Percentiles rank a stretch among this genome's conserved stretches.
Evolutionary conservation across 2,113 vertebrate species (phyloP).

Genomic region (Sporophila hypoxantha): DNA sequence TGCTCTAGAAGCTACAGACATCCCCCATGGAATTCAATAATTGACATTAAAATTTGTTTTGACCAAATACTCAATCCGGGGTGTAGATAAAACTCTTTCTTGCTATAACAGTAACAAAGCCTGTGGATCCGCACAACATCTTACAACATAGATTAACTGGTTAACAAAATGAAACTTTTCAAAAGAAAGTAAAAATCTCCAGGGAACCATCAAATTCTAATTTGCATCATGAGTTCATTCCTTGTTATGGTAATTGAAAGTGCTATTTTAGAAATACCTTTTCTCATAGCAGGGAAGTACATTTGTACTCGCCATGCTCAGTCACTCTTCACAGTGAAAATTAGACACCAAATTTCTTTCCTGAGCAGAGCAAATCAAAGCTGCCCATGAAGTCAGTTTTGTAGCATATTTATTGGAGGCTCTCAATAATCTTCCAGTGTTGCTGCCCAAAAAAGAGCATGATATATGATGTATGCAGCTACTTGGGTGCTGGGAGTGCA

Average conservation of each 20-base stretch:
- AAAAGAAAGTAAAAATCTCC: neutral
- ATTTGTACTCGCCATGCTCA: neutral
- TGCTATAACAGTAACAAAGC: neutral
- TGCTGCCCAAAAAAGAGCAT: neutral
- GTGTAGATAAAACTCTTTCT: neutral
- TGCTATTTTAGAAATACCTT: slow-evolving; percentile 27
- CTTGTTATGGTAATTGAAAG: slow-evolving; percentile 37
- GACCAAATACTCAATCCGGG: neutral
- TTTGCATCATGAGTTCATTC: neutral
- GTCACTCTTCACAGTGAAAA: neutral
- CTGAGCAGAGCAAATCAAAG: neutral
- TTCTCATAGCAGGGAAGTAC: neutral
- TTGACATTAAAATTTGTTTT: neutral
- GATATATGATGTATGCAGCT: neutral
- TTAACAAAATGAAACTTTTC: slow-evolving; percentile 4
- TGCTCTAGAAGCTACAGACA: neutral
- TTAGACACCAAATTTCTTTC: neutral
- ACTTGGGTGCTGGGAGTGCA: neutral
- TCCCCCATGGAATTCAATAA: neutral
- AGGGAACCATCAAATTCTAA: neutral
- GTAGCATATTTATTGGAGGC: neutral
- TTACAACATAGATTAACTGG: neutral
- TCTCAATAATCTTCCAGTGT: neutral
- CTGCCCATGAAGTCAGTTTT: neutral
- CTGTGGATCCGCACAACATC: neutral